Conservation (phyloP, 2,797 vertebrate species). For the Sarcophilus harrisii region DNA sequence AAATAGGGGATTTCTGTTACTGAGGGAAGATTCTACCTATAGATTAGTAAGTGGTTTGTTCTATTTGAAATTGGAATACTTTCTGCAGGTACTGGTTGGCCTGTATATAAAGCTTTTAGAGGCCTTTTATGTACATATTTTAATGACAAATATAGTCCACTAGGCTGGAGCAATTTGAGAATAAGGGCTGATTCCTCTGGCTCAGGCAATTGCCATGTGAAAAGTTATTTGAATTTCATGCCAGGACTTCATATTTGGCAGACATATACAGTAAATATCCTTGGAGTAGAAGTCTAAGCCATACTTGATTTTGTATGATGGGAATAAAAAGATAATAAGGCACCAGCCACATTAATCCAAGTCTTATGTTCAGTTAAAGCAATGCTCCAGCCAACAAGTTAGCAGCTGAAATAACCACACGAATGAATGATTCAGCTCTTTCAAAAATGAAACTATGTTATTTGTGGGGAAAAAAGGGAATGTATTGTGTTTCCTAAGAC, state of each 20-base stretch:
- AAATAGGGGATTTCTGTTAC: neutral
- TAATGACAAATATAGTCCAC: neutral
- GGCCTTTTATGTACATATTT: neutral
- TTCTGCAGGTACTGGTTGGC: neutral
- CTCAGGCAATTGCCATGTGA: neutral
- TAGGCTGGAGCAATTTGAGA: neutral
- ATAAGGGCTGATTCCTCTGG: neutral
- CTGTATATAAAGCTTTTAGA: neutral
- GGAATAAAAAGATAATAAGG: slow-evolving; percentile 5
- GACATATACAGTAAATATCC: neutral
- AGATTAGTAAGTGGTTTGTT: neutral
- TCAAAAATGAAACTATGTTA: neutral
- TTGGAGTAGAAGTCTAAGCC: neutral
- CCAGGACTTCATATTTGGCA: neutral
- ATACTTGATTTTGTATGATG: slow-evolving; percentile 14
- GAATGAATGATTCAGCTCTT: slow-evolving; percentile 19
- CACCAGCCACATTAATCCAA: slow-evolving; percentile 1
- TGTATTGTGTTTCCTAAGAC: slow-evolving; percentile 11
- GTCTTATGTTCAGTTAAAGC: slow-evolving; percentile 16
- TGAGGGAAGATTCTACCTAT: neutral
- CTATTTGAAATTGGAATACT: neutral
- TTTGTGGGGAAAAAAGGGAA: neutral
- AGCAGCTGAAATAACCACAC: slow-evolving; percentile 1
- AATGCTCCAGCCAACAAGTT: neutral
- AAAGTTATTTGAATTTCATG: neutral